phyloP scores from a whole-genome alignment of 1,140 invertebrate genomes.

The Charaxes varanes region DNA sequence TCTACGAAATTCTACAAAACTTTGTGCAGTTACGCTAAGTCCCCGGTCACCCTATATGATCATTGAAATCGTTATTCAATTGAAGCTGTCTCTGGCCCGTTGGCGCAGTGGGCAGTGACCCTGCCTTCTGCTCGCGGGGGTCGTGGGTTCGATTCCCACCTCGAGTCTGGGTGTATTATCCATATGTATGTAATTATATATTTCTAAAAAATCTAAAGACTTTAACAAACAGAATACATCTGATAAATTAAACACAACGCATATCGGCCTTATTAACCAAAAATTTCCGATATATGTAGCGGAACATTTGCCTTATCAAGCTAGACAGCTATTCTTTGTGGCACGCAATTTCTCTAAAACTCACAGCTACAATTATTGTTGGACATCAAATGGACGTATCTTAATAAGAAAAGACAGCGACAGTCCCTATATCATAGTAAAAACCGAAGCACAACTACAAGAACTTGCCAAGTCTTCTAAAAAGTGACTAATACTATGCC shows the following conservation, averaged over 20 bases:
- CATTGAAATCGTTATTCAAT: too few species aligned
- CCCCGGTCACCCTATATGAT: too few species aligned
- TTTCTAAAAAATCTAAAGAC: too few species aligned
- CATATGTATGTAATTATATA: too few species aligned
- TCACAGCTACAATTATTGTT: too few species aligned
- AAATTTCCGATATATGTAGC: neutral
- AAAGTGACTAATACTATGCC: neutral
- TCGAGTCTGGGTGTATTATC: too few species aligned
- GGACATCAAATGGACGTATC: slow-evolving; percentile 1
- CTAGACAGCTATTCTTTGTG: neutral
- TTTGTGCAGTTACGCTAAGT: too few species aligned
- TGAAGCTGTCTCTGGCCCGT: too few species aligned
- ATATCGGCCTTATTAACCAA: neutral
- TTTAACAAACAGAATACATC: slow-evolving; percentile 1
- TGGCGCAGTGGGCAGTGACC: too few species aligned
- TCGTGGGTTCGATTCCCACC: too few species aligned
- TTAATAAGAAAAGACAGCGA: neutral
- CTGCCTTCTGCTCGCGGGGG: too few species aligned
- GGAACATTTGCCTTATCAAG: neutral
- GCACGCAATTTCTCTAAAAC: slow-evolving; percentile 3
- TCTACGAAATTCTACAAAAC: too few species aligned
- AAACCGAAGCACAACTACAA: neutral
- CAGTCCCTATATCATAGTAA: neutral
- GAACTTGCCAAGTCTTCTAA: slow-evolving; percentile 1
- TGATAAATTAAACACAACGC: slow-evolving; percentile 5